These are phyloP conservation scores for Prinia subflava DNA, from an alignment of 2,113 vertebrate species.

Conservation along the genomic window DNA sequence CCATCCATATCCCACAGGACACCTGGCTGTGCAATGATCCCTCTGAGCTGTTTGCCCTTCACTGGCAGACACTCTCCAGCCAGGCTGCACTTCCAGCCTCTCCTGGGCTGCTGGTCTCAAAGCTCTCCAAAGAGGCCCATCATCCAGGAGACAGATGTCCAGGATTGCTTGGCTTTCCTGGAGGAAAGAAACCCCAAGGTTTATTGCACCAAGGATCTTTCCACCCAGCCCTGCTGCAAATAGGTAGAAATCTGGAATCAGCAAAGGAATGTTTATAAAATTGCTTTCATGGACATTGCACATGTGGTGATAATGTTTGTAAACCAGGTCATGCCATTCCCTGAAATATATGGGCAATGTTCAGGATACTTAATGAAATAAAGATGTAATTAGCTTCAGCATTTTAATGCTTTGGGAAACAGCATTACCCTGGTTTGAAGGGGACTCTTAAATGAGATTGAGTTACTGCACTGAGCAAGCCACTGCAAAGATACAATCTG, in stretches of 20 bases:
- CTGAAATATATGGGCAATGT: neutral
- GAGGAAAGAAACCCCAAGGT: neutral
- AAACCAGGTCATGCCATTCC: neutral
- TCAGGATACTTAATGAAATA: constrained; percentile 27
- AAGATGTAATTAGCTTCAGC: constrained; percentile 16
- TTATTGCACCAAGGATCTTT: neutral
- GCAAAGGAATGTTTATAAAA: neutral
- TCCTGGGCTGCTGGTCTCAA: neutral
- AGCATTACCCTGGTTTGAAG: neutral
- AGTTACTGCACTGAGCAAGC: neutral
- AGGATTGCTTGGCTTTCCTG: neutral
- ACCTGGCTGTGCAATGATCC: too few relatives aligned
- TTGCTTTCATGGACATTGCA: neutral
- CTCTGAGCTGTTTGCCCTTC: neutral
- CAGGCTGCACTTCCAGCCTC: neutral
- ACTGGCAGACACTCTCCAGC: neutral
- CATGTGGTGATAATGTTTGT: neutral
- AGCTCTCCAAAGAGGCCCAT: neutral
- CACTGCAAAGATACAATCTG: constrained; percentile 35
- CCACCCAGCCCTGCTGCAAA: neutral
- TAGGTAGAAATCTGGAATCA: neutral
- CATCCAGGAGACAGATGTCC: neutral
- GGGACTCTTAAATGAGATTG: constrained; percentile 6
- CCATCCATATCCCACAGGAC: neutral
- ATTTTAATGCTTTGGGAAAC: constrained; percentile 34